Percentiles rank a stretch among this genome's conserved stretches.
These are phyloP conservation scores for Erethizon dorsatum DNA, from an alignment of 2,797 vertebrate genomes.

Conservation along the genomic window DNA sequence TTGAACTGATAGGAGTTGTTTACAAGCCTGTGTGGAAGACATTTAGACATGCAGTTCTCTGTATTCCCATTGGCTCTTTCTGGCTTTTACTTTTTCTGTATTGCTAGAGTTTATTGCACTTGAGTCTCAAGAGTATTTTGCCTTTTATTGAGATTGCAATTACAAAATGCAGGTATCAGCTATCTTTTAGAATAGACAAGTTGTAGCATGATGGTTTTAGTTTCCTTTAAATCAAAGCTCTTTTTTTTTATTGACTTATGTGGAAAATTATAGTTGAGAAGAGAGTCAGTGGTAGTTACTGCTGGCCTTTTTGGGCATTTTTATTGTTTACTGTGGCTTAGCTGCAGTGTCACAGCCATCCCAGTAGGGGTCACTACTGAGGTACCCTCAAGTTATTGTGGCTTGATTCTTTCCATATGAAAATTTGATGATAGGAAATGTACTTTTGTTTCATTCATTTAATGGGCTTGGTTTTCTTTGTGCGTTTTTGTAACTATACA, in stretches of 20 bases:
- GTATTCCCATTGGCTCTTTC: not conserved
- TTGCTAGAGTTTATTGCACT: not conserved
- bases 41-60: not conserved
- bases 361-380: conserved; percentile 4
- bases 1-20: not conserved
- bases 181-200: not conserved
- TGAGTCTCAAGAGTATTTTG: not conserved
- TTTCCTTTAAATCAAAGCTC: not conserved
- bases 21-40: conserved; percentile 13
- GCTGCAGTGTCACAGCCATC: not conserved
- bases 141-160: not conserved
- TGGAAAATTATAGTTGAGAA: not conserved
- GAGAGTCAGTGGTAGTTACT: not conserved
- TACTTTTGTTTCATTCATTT: not conserved
- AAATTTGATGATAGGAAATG: not conserved
- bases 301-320: not conserved
- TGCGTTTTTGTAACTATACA: not conserved
- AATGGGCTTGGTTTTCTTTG: not conserved
- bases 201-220: not conserved
- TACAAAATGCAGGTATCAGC: not conserved
- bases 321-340: conserved; percentile 35
- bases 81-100: not conserved
- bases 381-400: not conserved
- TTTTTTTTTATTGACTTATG: not conserved
- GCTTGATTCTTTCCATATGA: not conserved